Base-by-base conservation (phyloP, 2,888 invertebrate species). In the Noctua pronuba region DNA sequence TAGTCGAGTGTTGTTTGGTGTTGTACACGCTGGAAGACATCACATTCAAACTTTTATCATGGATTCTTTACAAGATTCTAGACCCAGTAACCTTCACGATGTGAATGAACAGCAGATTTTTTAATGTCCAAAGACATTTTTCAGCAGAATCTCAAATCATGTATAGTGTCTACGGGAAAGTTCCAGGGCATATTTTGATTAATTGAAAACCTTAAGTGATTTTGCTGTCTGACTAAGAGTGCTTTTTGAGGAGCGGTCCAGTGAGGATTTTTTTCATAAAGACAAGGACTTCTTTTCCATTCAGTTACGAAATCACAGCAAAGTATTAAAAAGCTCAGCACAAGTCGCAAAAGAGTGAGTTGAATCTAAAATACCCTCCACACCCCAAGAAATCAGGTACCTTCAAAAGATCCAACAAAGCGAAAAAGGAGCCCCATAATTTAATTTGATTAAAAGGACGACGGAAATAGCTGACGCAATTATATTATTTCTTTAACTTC, bases 401-500 rank as follows among this genome's bases (percentile, higher is more conserved):
- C 49, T 77, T 44, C 31, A 44, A 69, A 77, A 66, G 35, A 76
- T 55, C 49, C 16, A 60, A 35, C 41, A 58, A 65, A 18, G 18
- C 35, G 55, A 49, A 80, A 75, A 81, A 58, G 49, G 52, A 46
- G 70, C 52, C 60, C n/a, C 24, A 67, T 62, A 64, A 72, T 67
- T 77, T 66, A 79, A 83, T 83, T 83, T 79, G 46, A 71, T 67
- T 79, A 79, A 67, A 66, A 66, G 35, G 24, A 46, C 46, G 66
- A 55, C n/a, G 2, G 21, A 77, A 70, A 55, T 71, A 55, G 31
- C 70, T 60, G 65, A 62, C 46, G 24, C 31, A 35, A 49, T 79
- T 52, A 55, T 52, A 60, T 38, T 44, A 83, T 67, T 70, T 55
- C 79, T 49, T 69, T 44, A n/a, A 49, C 64, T 77, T 52, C 35